Conservation (phyloP, 2,113 vertebrate species). For the Psittacus erithacus region DNA sequence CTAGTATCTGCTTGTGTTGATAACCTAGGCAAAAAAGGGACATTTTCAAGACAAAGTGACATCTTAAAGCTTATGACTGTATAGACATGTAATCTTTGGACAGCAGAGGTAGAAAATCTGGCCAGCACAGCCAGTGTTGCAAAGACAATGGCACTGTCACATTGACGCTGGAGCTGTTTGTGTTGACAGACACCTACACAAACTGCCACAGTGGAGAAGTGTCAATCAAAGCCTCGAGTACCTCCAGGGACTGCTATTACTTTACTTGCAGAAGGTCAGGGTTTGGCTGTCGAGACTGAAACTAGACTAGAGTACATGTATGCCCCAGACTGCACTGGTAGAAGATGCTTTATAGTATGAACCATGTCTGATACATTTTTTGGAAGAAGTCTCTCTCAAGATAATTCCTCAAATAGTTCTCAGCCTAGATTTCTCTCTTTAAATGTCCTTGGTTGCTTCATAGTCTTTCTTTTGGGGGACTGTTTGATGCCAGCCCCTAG, state of each 20-base stretch:
- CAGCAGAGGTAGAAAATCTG: not conserved
- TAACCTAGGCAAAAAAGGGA: not conserved
- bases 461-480: slow-evolving; percentile 21
- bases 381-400: slow-evolving; percentile 7
- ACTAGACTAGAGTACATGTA: not conserved
- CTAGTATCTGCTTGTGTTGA: not conserved
- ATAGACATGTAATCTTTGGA: not conserved
- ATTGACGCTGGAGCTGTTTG: not conserved
- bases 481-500: slow-evolving; percentile 41
- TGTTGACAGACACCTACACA: not conserved
- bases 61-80: not conserved
- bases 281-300: not conserved
- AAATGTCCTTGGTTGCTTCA: slow-evolving; percentile 51
- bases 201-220: not conserved
- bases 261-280: not conserved
- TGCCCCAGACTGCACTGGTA: not conserved
- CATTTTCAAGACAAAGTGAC: not conserved
- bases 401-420: slow-evolving; percentile 42
- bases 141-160: not conserved
- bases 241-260: not conserved
- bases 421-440: slow-evolving; percentile 42
- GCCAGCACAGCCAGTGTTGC: not conserved
- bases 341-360: not conserved
- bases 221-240: not conserved
- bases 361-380: not conserved